Evolutionary conservation across 2,113 vertebrate genomes (phyloP).

Genomic region (Austrofundulus limnaeus): DNA sequence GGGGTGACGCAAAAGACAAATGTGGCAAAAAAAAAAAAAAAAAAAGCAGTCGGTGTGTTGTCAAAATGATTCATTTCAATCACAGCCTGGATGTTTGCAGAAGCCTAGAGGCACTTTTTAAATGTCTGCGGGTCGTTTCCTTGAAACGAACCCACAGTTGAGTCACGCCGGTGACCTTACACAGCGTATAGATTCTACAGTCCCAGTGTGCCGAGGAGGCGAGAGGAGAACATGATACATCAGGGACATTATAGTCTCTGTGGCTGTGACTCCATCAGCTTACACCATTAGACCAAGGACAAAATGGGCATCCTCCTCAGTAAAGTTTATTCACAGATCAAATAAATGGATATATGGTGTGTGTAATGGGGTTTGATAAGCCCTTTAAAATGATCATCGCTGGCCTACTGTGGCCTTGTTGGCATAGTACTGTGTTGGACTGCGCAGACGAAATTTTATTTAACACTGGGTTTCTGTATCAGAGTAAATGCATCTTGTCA

Average conservation of each 20-base stretch:
- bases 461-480: background rate
- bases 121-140: constrained; percentile 46
- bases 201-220: constrained; percentile 12
- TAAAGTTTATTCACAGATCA: constrained; percentile 61
- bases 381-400: constrained; percentile 42
- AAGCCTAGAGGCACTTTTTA: constrained; percentile 18
- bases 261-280: constrained; percentile 53
- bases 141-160: constrained; percentile 18
- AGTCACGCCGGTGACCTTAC: constrained; percentile 45
- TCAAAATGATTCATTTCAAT: constrained; percentile 21
- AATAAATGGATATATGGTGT: constrained; percentile 58
- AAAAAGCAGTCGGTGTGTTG: constrained; percentile 3
- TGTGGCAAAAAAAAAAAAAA: background rate
- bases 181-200: constrained; percentile 4
- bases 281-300: constrained; percentile 66
- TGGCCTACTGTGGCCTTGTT: constrained; percentile 37
- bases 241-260: constrained; percentile 38
- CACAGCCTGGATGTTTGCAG: constrained; percentile 24
- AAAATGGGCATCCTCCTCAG: constrained; percentile 44
- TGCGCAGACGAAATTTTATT: constrained; percentile 1
- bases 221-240: constrained; percentile 38
- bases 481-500: constrained; percentile 3
- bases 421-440: constrained; percentile 17
- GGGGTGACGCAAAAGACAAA: constrained; percentile 2
- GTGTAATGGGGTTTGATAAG: constrained; percentile 56